A percentile compares a stretch with the other conserved stretches of the same genome.
Evolutionary conservation across 1,140 invertebrate genomes (phyloP).

Genomic region (Diabrotica undecimpunctata): DNA sequence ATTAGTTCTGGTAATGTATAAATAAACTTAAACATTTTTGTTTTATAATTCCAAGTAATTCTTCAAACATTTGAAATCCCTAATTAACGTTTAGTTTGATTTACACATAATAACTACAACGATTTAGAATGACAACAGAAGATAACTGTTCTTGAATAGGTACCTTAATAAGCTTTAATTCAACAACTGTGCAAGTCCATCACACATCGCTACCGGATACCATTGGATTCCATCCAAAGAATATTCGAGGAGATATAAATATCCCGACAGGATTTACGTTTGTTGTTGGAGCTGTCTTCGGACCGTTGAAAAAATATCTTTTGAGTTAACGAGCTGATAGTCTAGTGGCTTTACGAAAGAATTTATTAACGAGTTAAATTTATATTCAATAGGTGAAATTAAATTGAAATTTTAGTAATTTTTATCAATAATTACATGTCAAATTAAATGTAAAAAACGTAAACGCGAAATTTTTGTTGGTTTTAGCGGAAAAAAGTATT

Average conservation of each 20-base stretch:
- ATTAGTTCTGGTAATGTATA: no score
- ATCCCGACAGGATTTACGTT: slow-evolving; percentile 15
- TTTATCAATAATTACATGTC: no score
- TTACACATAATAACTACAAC: neutral
- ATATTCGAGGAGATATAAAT: slow-evolving; percentile 17
- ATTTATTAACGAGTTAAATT: neutral
- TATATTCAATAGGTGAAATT: neutral
- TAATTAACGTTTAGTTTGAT: neutral
- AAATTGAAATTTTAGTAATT: no score
- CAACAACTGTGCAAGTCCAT: neutral
- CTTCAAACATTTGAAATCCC: no score
- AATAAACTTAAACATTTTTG: no score
- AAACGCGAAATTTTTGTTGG: no score
- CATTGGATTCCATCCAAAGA: slow-evolving; percentile 10
- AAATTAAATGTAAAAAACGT: no score
- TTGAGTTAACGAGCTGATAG: neutral
- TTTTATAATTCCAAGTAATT: no score
- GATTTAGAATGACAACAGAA: neutral
- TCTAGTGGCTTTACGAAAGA: neutral
- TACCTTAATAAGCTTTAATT: slow-evolving; percentile 5
- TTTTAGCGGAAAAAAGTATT: no score
- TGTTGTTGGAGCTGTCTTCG: slow-evolving; percentile 15
- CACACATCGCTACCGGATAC: slow-evolving; percentile 14
- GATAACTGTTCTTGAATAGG: slow-evolving; percentile 4
- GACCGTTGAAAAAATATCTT: slow-evolving; percentile 11